These are phyloP conservation scores for Tigriopus californicus DNA, from an alignment of 2,888 invertebrate genomes.

Conservation along the genomic window DNA sequence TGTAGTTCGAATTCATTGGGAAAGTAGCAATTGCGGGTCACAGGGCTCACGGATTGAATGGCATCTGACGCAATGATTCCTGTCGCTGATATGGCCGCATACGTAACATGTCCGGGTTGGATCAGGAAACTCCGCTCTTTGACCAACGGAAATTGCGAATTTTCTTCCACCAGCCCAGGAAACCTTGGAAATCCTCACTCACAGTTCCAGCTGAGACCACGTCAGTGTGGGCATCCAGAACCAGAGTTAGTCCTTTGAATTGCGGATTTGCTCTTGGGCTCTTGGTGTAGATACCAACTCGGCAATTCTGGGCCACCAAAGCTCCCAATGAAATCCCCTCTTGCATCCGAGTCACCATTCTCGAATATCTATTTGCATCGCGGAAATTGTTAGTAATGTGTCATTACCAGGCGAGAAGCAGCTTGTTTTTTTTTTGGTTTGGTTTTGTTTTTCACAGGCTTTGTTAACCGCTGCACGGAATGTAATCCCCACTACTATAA, in stretches of 20 bases:
- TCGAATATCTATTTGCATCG: neutral
- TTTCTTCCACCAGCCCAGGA: neutral
- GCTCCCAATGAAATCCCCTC: neutral
- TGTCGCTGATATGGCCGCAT: neutral
- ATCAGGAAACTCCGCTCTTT: neutral
- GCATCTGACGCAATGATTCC: neutral
- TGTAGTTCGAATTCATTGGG: neutral
- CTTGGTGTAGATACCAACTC: neutral
- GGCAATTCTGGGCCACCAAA: neutral
- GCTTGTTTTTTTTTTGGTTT: too few relatives aligned
- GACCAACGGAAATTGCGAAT: neutral
- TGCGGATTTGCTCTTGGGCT: neutral
- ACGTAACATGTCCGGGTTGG: neutral
- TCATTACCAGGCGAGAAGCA: too few relatives aligned
- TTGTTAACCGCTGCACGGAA: too few relatives aligned
- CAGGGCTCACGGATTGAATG: neutral
- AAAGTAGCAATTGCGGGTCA: conserved; percentile 8
- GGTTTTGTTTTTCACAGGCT: too few relatives aligned
- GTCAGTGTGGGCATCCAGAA: neutral
- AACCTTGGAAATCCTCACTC: conserved; percentile 8
- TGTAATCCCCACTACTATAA: too few relatives aligned
- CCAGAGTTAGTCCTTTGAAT: neutral
- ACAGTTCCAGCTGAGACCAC: neutral
- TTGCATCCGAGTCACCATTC: neutral
- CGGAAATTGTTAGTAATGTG: too few relatives aligned